A percentile compares a stretch with the other conserved stretches of the same genome.
Evolutionary conservation across 2,113 vertebrate species (phyloP).

Genomic region (Dromiciops gliroides): DNA sequence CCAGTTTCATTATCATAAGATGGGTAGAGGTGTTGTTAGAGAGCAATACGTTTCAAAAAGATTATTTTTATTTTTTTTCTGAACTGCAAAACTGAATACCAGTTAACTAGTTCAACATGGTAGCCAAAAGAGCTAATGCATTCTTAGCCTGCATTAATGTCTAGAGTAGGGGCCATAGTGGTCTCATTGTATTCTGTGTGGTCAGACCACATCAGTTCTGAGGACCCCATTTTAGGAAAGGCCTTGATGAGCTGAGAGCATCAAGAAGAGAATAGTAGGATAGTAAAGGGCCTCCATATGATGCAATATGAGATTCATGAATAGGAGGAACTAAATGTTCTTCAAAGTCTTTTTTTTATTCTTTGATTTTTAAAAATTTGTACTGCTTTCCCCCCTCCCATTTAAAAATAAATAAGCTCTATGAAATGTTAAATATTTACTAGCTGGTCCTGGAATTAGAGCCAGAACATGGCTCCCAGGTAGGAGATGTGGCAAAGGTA

Average conservation of each 20-base stretch:
- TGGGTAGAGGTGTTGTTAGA: background rate
- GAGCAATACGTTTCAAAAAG: background rate
- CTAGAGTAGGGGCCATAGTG: background rate
- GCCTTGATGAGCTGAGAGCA: background rate
- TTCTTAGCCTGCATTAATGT: too few species aligned
- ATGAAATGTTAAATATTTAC: background rate
- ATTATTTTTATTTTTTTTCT: background rate
- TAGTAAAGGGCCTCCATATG: background rate
- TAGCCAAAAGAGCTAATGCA: background rate
- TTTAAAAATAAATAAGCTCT: background rate
- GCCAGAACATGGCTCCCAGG: background rate
- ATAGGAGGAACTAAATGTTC: background rate
- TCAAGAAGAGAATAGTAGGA: background rate
- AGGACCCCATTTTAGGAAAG: background rate
- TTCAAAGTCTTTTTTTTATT: background rate
- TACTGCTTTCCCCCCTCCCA: background rate
- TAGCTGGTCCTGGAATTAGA: background rate
- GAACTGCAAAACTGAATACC: background rate
- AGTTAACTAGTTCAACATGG: background rate
- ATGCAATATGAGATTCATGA: background rate
- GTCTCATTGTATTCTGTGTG: background rate
- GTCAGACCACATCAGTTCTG: background rate
- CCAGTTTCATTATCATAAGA: background rate
- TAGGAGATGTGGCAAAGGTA: background rate
- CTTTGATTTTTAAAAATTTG: background rate